Percentiles rank a stretch among this genome's conserved stretches.
phyloP scores from a whole-genome alignment of 2,113 vertebrate genomes.

The Lagopus leucura region DNA sequence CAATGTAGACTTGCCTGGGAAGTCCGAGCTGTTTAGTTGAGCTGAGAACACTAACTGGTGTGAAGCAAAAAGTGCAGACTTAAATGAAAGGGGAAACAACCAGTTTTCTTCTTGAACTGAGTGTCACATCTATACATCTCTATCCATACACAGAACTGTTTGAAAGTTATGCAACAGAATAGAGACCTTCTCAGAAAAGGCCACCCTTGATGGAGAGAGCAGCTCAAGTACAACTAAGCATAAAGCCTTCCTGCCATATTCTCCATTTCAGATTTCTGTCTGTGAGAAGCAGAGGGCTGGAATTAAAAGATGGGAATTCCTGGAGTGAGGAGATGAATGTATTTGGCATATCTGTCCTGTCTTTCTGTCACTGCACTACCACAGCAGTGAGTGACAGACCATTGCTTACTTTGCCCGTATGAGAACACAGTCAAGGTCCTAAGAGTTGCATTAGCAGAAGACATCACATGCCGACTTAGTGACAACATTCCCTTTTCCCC shows the following conservation, averaged over 20 bases:
- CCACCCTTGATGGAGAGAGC: not conserved
- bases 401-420: not conserved
- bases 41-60: not conserved
- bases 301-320: not conserved
- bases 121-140: not conserved
- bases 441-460: rapidly evolving
- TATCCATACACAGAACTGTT: not conserved
- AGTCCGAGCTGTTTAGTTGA: not conserved
- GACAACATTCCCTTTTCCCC: not conserved
- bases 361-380: not conserved
- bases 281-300: rapidly evolving
- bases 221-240: not conserved
- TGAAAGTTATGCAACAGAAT: not conserved
- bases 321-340: rapidly evolving
- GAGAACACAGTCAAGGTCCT: not conserved
- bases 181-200: not conserved
- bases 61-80: not conserved
- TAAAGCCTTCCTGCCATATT: rapidly evolving
- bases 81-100: not conserved
- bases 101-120: not conserved
- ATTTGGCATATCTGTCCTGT: not conserved
- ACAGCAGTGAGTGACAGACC: rapidly evolving
- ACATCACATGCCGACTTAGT: not conserved
- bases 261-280: rapidly evolving
- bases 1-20: not conserved